Evolutionary conservation across 1,140 invertebrate genomes (phyloP).

Genomic region (Polyergus mexicanus): DNA sequence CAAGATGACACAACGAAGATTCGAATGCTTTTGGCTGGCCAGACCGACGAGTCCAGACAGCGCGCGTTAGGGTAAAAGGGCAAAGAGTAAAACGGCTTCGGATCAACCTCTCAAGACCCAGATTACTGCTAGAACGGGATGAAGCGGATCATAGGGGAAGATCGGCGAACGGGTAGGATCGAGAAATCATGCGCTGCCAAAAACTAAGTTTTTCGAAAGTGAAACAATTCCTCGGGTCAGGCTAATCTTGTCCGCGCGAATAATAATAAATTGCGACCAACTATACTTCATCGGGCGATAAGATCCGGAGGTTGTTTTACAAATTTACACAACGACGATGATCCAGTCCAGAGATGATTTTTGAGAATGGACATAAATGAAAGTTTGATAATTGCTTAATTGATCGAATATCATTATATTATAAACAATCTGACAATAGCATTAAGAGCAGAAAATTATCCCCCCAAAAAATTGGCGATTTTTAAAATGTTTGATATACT

Average conservation of each 20-base stretch:
- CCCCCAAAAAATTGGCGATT: background rate
- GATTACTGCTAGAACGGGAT: conserved; percentile 28
- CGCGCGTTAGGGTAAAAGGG: background rate
- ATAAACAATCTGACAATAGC: background rate
- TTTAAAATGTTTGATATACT: background rate
- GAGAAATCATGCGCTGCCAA: conserved; percentile 2
- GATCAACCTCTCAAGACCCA: background rate
- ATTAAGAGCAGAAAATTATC: too few species aligned
- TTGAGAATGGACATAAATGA: background rate
- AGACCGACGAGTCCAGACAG: background rate
- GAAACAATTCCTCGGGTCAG: conserved; percentile 8
- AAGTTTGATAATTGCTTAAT: conserved; percentile 38
- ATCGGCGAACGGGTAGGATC: background rate
- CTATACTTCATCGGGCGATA: background rate
- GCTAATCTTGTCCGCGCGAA: background rate
- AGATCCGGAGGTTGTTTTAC: background rate
- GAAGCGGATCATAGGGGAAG: conserved; percentile 10
- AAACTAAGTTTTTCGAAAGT: conserved; percentile 30
- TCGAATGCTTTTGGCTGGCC: background rate
- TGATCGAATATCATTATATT: background rate
- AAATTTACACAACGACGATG: background rate
- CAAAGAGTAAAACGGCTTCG: background rate
- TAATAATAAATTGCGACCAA: conserved; percentile 11
- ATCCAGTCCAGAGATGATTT: background rate
- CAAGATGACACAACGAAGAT: conserved; percentile 3